phyloP scores from a whole-genome alignment of 2,797 vertebrate species.

The Coregonus sp. region DNA sequence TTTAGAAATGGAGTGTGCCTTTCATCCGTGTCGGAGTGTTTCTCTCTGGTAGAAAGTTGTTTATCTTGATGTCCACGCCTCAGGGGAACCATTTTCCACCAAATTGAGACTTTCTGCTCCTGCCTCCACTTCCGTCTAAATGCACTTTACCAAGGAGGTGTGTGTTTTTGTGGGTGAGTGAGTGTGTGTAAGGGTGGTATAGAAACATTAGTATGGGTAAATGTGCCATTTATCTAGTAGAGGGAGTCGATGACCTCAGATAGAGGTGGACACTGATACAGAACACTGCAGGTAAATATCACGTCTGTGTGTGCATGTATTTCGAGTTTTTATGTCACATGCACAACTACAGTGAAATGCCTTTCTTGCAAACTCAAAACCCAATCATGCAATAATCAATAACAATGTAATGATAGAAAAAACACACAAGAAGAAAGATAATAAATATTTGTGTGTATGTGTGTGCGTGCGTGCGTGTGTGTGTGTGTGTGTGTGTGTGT shows the following conservation, averaged over 20 bases:
- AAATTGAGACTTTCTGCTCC: not conserved
- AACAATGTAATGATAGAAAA: too few relatives aligned
- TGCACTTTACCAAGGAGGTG: not conserved
- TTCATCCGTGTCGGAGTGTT: constrained; percentile 9
- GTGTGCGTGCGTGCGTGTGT: too few relatives aligned
- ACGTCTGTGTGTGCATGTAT: too few relatives aligned
- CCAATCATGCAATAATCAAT: too few relatives aligned
- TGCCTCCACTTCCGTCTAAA: constrained; percentile 3
- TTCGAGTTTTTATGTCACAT: too few relatives aligned
- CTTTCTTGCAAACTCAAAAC: too few relatives aligned
- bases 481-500: not conserved
- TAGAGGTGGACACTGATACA: not conserved
- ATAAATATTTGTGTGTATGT: too few relatives aligned
- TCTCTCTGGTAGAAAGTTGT: constrained; percentile 8
- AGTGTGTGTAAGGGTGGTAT: not conserved
- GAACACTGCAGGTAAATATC: not conserved
- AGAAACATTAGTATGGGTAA: not conserved
- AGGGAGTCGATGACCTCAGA: not conserved
- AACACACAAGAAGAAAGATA: too few relatives aligned
- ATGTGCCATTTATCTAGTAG: not conserved
- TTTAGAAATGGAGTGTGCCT: constrained; percentile 25
- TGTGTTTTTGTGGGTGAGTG: not conserved
- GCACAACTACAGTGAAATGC: too few relatives aligned
- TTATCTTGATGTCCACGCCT: constrained; percentile 14
- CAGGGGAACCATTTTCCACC: constrained; percentile 12